A percentile compares a stretch with the other conserved stretches of the same genome.
Evolutionary conservation across 2,888 invertebrate genomes (phyloP).

Genomic region (Lepidochitona cinerea): DNA sequence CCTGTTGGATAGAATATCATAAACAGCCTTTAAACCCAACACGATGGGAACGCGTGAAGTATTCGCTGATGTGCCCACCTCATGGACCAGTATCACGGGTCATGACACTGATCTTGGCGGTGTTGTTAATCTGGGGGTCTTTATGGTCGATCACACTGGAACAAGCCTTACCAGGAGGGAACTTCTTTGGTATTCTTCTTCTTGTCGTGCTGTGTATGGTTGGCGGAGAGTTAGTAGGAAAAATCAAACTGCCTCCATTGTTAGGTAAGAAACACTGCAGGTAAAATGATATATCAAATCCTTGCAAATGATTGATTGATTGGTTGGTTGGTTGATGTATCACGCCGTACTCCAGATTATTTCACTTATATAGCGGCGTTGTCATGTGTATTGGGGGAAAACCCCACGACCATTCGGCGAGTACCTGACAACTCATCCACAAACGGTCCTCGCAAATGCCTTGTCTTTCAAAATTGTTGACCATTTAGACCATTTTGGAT

Average conservation of each 20-base stretch:
- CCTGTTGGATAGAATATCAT: conserved; percentile 49
- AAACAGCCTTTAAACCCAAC: conserved; percentile 35
- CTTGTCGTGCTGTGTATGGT: conserved; percentile 26
- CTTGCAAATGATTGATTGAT: too few species aligned
- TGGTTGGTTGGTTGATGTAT: too few species aligned
- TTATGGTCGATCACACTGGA: conserved; percentile 25
- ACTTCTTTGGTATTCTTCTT: conserved; percentile 36
- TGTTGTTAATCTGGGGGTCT: conserved; percentile 24
- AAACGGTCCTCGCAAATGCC: too few species aligned
- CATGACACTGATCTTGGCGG: conserved; percentile 18
- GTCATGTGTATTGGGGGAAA: too few species aligned
- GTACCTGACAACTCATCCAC: too few species aligned
- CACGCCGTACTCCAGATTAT: too few species aligned
- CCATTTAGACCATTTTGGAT: too few species aligned
- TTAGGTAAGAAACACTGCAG: too few species aligned
- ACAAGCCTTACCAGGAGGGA: conserved; percentile 37
- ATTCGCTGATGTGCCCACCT: conserved; percentile 34
- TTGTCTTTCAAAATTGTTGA: too few species aligned
- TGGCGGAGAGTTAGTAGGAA: conserved; percentile 26
- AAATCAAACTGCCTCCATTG: conserved; percentile 33
- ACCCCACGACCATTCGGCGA: too few species aligned
- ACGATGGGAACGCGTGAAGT: conserved; percentile 13
- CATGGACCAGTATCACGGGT: conserved; percentile 67
- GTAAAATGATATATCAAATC: too few species aligned
- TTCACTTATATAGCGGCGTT: too few species aligned